Percentiles rank a stretch among this genome's conserved stretches.
Conservation (phyloP, 2,797 vertebrate species). For the Myotis vivesi region DNA sequence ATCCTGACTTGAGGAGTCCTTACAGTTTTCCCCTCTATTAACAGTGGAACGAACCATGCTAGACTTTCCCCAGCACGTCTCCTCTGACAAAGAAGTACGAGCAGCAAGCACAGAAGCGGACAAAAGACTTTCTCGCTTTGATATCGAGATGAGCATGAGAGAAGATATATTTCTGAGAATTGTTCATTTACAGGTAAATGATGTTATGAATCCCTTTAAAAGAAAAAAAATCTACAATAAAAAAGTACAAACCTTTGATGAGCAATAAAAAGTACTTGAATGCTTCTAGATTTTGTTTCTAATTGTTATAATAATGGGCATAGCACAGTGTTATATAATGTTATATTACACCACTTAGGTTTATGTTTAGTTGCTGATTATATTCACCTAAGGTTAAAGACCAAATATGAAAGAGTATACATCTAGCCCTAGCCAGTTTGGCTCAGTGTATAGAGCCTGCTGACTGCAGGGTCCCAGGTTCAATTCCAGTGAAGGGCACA, state of each 20-base stretch:
- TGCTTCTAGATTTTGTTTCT: constrained; percentile 49
- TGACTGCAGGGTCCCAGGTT: no score
- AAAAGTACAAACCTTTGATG: background rate
- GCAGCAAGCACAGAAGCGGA: constrained; percentile 95
- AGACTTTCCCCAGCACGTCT: constrained; percentile 95
- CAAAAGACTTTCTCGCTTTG: constrained; percentile 93
- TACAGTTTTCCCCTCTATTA: constrained; percentile 70
- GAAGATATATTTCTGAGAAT: constrained; percentile 92
- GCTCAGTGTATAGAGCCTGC: no score
- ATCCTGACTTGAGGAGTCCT: background rate
- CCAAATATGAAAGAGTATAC: background rate
- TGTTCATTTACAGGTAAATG: constrained; percentile 90
- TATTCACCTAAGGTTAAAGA: constrained; percentile 22
- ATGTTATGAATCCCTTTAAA: background rate
- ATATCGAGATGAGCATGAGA: constrained; percentile 96
- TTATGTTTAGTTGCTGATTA: constrained; percentile 8
- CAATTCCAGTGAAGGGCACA: no score
- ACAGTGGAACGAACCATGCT: constrained; percentile 92
- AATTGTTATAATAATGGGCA: background rate
- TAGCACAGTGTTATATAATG: background rate
- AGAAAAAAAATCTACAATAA: background rate
- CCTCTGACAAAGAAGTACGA: constrained; percentile 89
- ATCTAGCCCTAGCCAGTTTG: background rate
- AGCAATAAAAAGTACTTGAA: constrained; percentile 14
- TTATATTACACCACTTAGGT: background rate